phyloP scores from a whole-genome alignment of 1,140 invertebrate genomes.

The Neodiprion virginianus region DNA sequence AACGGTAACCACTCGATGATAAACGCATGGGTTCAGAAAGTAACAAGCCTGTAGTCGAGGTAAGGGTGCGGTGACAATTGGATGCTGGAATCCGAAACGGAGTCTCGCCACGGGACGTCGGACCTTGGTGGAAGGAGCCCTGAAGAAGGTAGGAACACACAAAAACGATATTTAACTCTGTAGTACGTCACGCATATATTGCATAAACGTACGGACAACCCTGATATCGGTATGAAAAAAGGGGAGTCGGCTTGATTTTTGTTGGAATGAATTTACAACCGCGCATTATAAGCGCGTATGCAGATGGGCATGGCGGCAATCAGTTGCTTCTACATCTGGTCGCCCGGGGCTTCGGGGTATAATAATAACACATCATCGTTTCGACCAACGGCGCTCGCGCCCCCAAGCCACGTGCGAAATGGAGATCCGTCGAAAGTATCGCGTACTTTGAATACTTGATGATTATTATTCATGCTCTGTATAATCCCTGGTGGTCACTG shows the following conservation, averaged over 20 bases:
- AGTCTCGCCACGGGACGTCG: no score
- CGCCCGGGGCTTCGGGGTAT: background rate
- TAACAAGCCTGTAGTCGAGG: background rate
- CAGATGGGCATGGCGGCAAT: no score
- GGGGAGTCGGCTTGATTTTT: no score
- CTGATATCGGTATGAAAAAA: no score
- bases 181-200: no score
- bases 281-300: no score
- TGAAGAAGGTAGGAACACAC: no score
- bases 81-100: no score
- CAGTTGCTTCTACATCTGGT: background rate
- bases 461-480: conserved; percentile 3
- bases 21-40: background rate
- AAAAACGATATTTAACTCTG: no score
- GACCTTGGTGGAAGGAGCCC: no score
- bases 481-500: background rate
- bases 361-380: background rate
- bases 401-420: background rate
- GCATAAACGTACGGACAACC: no score
- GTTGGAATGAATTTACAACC: no score
- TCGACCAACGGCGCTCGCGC: background rate
- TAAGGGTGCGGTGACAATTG: background rate
- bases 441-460: background rate
- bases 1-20: background rate
- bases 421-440: background rate